Conservation (phyloP, 1,140 invertebrate species). For the Zelostemma sp. region DNA sequence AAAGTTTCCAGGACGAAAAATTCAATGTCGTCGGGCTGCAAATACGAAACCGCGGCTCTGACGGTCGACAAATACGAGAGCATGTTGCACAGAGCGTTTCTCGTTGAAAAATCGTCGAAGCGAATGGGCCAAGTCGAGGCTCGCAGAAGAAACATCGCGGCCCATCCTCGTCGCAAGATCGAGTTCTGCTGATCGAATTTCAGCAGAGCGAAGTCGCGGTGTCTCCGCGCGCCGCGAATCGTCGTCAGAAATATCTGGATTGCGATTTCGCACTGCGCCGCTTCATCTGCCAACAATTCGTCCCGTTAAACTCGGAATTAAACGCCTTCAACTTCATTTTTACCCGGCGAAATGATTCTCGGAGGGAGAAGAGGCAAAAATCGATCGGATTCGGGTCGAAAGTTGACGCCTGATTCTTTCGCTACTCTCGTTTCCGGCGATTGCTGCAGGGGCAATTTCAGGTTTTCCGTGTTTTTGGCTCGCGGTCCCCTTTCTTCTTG, state of each 20-base stretch:
- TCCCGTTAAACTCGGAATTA: not conserved
- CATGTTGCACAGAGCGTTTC: slow-evolving; percentile 11
- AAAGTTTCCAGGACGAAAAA: slow-evolving; percentile 76
- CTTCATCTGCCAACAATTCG: slow-evolving; percentile 38
- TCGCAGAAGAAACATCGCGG: slow-evolving; percentile 72
- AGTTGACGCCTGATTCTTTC: not conserved
- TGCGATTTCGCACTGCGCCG: slow-evolving; percentile 67
- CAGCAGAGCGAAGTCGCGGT: slow-evolving; percentile 69
- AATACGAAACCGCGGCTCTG: slow-evolving; percentile 57
- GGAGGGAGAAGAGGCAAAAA: slow-evolving; percentile 6
- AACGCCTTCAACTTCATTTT: not conserved
- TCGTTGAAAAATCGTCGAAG: slow-evolving; percentile 56
- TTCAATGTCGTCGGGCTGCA: slow-evolving; percentile 73
- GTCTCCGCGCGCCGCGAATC: slow-evolving; percentile 71
- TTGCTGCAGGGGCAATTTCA: slow-evolving; percentile 14
- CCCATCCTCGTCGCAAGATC: slow-evolving; percentile 73
- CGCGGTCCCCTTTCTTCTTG: slow-evolving; percentile 85
- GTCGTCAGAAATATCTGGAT: slow-evolving; percentile 73
- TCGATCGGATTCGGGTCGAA: not conserved
- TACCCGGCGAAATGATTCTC: slow-evolving; percentile 48
- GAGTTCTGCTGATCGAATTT: slow-evolving; percentile 69
- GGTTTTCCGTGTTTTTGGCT: slow-evolving; percentile 63
- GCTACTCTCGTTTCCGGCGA: not conserved
- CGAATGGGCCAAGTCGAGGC: slow-evolving; percentile 76
- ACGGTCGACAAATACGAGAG: slow-evolving; percentile 46